Percentiles rank a stretch among this genome's conserved stretches.
phyloP scores from a whole-genome alignment of 1,140 invertebrate species.

The Arion vulgaris region DNA sequence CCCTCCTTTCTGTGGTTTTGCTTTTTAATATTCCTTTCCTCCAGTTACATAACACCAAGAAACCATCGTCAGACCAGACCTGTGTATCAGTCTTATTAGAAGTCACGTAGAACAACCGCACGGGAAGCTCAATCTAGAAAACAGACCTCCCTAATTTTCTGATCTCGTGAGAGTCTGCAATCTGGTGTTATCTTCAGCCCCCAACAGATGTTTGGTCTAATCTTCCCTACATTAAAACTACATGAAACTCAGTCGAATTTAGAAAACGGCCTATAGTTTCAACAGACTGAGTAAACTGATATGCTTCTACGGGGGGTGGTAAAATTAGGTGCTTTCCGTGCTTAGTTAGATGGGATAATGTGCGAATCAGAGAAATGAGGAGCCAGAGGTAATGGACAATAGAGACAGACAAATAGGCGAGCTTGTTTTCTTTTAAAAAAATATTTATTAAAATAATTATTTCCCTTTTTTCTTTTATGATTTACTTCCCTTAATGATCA shows the following conservation, averaged over 20 bases:
- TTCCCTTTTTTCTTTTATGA: too few relatives aligned
- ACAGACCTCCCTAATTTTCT: not conserved
- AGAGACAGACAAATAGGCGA: too few relatives aligned
- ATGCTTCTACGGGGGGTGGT: not conserved
- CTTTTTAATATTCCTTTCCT: not conserved
- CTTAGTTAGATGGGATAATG: not conserved
- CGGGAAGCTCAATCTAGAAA: not conserved
- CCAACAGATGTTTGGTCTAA: conserved; percentile 10
- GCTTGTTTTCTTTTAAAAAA: too few relatives aligned
- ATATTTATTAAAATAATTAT: too few relatives aligned
- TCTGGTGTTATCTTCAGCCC: not conserved
- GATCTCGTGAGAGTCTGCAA: conserved; percentile 5
- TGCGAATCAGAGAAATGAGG: not conserved
- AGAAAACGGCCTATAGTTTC: not conserved
- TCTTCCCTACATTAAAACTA: conserved; percentile 7
- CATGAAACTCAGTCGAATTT: not conserved
- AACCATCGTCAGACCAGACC: not conserved
- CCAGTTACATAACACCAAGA: not conserved
- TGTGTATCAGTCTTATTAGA: not conserved
- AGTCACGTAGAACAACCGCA: not conserved
- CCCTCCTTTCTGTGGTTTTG: not conserved
- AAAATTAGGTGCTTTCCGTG: not conserved
- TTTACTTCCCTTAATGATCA: too few relatives aligned
- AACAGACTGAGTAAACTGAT: not conserved
- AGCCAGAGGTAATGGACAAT: not conserved